These are phyloP conservation scores for Enteromius unitaeniatus DNA, from an alignment of 2,797 vertebrate genomes.

Conservation along the genomic window DNA sequence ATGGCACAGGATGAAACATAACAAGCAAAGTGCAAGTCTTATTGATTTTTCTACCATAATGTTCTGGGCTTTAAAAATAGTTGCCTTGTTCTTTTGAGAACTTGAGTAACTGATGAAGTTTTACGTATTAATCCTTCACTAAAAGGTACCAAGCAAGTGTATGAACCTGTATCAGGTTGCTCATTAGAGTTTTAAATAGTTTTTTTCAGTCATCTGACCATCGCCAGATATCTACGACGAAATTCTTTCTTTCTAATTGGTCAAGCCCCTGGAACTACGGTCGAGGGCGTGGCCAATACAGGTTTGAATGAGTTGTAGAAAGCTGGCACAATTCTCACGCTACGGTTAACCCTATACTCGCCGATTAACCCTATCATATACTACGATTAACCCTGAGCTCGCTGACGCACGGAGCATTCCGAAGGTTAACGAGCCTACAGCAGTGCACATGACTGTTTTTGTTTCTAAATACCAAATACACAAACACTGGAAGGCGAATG, in stretches of 20 bases:
- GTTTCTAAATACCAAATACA: conserved; percentile 20
- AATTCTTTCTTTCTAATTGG: conserved; percentile 74
- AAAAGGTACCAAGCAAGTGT: conserved; percentile 56
- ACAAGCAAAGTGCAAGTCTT: conserved; percentile 47
- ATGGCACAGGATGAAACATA: conserved; percentile 70
- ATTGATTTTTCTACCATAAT: conserved; percentile 69
- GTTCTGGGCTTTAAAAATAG: conserved; percentile 9
- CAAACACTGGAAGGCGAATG: neutral
- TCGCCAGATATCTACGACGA: conserved; percentile 76
- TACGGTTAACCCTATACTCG: conserved; percentile 22
- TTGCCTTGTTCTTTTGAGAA: conserved; percentile 3
- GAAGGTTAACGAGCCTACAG: neutral
- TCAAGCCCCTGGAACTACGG: conserved; percentile 80
- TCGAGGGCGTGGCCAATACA: conserved; percentile 73
- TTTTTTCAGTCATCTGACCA: conserved; percentile 83
- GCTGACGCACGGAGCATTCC: conserved; percentile 9
- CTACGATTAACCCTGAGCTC: too few species aligned
- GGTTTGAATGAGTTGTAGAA: conserved; percentile 74
- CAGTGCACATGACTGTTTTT: conserved; percentile 9
- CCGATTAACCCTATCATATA: too few species aligned
- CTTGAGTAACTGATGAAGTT: conserved; percentile 43
- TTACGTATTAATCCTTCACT: conserved; percentile 49
- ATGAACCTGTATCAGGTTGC: conserved; percentile 62
- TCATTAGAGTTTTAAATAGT: conserved; percentile 84
- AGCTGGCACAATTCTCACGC: conserved; percentile 51